Evolutionary conservation across 1,140 invertebrate species (phyloP).

Genomic region (Lucilia cuprina): DNA sequence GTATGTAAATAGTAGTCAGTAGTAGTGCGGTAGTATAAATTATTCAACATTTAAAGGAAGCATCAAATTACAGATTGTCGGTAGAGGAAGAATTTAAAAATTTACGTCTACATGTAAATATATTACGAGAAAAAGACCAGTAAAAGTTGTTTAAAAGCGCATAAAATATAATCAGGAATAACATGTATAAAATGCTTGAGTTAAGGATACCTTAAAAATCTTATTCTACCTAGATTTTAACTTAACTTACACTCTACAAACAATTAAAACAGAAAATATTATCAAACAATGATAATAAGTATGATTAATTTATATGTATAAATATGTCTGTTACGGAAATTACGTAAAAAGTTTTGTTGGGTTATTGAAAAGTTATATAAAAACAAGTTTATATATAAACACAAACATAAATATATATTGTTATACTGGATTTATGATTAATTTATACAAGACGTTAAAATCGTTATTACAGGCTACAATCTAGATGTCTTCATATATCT

Average conservation of each 20-base stretch:
- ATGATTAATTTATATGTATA: too few relatives aligned
- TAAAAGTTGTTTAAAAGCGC: too few relatives aligned
- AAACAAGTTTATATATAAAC: not conserved
- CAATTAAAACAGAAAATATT: too few relatives aligned
- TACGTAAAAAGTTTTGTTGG: not conserved
- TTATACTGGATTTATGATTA: slow-evolving; percentile 39
- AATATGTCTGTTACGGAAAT: too few relatives aligned
- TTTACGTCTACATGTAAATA: not conserved
- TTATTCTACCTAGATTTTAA: too few relatives aligned
- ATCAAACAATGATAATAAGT: too few relatives aligned
- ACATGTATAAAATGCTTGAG: too few relatives aligned
- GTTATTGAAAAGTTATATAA: not conserved
- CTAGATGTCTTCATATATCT: not conserved
- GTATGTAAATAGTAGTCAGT: not conserved
- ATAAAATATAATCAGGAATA: not conserved
- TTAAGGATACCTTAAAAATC: too few relatives aligned
- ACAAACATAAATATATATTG: not conserved
- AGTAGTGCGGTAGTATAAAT: not conserved
- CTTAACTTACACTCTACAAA: too few relatives aligned
- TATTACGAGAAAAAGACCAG: too few relatives aligned
- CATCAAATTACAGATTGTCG: slow-evolving; percentile 34
- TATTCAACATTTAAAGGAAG: slow-evolving; percentile 35
- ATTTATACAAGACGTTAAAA: slow-evolving; percentile 38
- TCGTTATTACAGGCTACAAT: slow-evolving; percentile 18
- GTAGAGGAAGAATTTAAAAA: slow-evolving; percentile 2